A percentile compares a stretch with the other conserved stretches of the same genome.
phyloP scores from a whole-genome alignment of 2,113 vertebrate genomes.

The Ammodytes dubius region DNA sequence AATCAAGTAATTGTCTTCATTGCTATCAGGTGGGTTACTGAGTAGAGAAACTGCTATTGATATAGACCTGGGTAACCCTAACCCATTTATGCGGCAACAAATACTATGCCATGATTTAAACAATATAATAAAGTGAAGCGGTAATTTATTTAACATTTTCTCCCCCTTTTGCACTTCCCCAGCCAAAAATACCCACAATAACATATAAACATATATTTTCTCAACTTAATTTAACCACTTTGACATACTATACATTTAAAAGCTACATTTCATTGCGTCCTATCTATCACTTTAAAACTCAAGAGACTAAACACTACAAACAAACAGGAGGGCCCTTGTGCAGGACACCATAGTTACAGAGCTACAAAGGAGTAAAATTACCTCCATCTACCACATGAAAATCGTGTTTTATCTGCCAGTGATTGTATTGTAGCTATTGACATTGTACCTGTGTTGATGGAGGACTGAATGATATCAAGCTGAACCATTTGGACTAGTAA shows the following conservation, averaged over 20 bases:
- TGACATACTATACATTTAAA: background rate
- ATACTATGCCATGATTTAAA: background rate
- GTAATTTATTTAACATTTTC: background rate
- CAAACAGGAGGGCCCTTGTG: background rate
- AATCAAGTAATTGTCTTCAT: background rate
- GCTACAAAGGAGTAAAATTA: background rate
- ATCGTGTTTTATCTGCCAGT: background rate
- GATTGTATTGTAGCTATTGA: background rate
- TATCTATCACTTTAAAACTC: background rate
- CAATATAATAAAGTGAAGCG: background rate
- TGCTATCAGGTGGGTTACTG: background rate
- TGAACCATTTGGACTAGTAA: conserved; percentile 55
- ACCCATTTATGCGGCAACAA: background rate
- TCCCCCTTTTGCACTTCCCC: background rate
- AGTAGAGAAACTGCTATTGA: background rate
- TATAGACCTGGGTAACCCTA: background rate
- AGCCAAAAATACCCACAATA: background rate
- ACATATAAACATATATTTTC: background rate
- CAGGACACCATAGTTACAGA: background rate
- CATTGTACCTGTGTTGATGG: background rate
- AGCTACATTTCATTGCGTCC: background rate
- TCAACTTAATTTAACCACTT: background rate
- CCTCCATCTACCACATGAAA: background rate
- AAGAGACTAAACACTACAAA: background rate
- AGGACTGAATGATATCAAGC: background rate